Percentiles rank a stretch among this genome's conserved stretches.
phyloP scores from a whole-genome alignment of 2,888 invertebrate species.

The Tinea trinotella region DNA sequence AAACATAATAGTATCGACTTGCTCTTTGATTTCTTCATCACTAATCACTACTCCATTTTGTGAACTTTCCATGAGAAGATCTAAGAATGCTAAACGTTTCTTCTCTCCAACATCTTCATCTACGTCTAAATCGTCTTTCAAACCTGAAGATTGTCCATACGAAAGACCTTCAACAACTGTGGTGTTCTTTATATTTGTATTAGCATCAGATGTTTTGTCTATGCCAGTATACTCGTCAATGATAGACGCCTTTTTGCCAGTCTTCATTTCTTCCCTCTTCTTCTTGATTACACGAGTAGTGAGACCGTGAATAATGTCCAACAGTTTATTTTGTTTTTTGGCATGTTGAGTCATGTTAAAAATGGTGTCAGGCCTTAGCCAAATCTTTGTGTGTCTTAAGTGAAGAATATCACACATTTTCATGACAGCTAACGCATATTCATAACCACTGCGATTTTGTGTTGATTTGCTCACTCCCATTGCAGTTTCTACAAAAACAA shows the following conservation, averaged over 20 bases:
- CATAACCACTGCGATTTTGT: slow-evolving; percentile 85
- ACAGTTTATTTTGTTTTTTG: slow-evolving; percentile 80
- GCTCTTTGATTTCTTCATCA: slow-evolving; percentile 85
- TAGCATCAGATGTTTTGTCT: slow-evolving; percentile 28
- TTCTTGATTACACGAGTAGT: slow-evolving; percentile 78
- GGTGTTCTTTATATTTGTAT: slow-evolving; percentile 32
- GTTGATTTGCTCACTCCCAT: slow-evolving; percentile 90
- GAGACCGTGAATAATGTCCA: slow-evolving; percentile 83
- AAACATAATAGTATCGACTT: slow-evolving; percentile 90
- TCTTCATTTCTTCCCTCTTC: slow-evolving; percentile 82
- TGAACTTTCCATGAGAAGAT: slow-evolving; percentile 85
- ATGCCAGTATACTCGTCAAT: slow-evolving; percentile 34
- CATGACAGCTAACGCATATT: slow-evolving; percentile 91
- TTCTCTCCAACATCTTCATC: slow-evolving; percentile 85
- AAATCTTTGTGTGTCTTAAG: slow-evolving; percentile 84
- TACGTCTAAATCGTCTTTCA: slow-evolving; percentile 86
- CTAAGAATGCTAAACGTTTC: slow-evolving; percentile 89
- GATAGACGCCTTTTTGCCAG: slow-evolving; percentile 69
- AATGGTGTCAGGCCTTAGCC: slow-evolving; percentile 83
- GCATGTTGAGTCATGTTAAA: slow-evolving; percentile 84
- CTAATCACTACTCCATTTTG: slow-evolving; percentile 79
- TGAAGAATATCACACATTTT: slow-evolving; percentile 91
- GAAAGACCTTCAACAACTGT: slow-evolving; percentile 77
- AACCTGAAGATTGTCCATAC: slow-evolving; percentile 79
- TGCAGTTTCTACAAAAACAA: slow-evolving; percentile 77